Conservation (phyloP, 2,113 vertebrate species). For the Calidris pugnax region DNA sequence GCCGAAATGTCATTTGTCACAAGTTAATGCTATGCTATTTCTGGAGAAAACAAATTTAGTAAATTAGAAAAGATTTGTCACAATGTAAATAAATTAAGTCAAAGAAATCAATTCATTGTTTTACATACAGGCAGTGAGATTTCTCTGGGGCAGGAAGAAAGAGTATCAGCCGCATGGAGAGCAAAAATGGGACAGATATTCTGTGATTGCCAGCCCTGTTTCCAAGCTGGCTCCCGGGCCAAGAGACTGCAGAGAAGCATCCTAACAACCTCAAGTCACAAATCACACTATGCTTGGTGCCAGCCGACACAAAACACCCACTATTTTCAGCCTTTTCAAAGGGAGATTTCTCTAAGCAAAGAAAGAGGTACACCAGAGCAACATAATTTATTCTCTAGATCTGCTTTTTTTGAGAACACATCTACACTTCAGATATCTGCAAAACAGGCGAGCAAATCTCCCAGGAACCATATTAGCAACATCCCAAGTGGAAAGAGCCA, state of each 20-base stretch:
- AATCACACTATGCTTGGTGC: not conserved
- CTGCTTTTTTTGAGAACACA: not conserved
- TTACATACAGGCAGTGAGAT: not conserved
- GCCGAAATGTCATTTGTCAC: slow-evolving; percentile 48
- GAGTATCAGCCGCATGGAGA: fast-evolving
- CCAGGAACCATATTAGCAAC: not conserved
- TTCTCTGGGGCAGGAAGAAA: not conserved
- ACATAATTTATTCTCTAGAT: not conserved
- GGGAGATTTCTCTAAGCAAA: not conserved
- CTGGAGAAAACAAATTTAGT: slow-evolving; percentile 30
- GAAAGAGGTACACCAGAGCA: not conserved
- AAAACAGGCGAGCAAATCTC: not conserved
- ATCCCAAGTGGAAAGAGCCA: not conserved
- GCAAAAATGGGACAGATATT: not conserved
- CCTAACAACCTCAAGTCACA: not conserved
- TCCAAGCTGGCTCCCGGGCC: not conserved
- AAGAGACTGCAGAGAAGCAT: not conserved
- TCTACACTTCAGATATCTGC: not conserved
- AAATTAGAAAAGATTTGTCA: slow-evolving; percentile 53
- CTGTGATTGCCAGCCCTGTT: not conserved
- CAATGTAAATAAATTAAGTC: slow-evolving; percentile 40
- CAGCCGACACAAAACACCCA: not conserved
- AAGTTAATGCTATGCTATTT: slow-evolving; percentile 27
- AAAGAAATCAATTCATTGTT: not conserved
- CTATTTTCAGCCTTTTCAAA: not conserved